Percentiles rank a stretch among this genome's conserved stretches.
Evolutionary conservation across 2,888 invertebrate species (phyloP).

Genomic region (Xylota sylvarum): DNA sequence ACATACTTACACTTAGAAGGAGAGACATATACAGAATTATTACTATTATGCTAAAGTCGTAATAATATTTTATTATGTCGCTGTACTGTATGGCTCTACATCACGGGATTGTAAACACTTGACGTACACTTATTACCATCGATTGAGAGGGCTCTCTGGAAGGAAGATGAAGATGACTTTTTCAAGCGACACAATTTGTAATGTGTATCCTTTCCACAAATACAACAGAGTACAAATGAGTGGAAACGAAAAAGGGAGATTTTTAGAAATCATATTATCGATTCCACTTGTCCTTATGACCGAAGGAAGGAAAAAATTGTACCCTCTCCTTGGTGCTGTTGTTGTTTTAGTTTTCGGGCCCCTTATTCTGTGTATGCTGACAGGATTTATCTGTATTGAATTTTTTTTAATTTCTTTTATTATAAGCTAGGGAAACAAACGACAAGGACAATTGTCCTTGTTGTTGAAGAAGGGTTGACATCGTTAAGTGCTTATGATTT

Average conservation of each 20-base stretch:
- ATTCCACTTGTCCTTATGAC: conserved; percentile 76
- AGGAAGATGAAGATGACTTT: conserved; percentile 21
- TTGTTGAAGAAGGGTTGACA: conserved; percentile 64
- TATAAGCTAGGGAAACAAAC: conserved; percentile 7
- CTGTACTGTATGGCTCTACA: conserved; percentile 37
- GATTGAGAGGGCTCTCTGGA: conserved; percentile 7
- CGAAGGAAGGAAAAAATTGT: conserved; percentile 13
- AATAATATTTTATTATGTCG: conserved; percentile 72
- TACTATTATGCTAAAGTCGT: conserved; percentile 64
- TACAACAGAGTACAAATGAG: background rate
- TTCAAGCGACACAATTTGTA: conserved; percentile 61
- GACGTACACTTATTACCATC: conserved; percentile 57
- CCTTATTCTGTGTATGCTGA: conserved; percentile 16
- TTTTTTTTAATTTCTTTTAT: conserved; percentile 62
- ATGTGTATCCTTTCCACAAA: conserved; percentile 18
- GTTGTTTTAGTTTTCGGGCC: conserved; percentile 37
- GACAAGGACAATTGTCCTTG: background rate
- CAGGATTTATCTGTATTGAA: conserved; percentile 51
- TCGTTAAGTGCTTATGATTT: conserved; percentile 71
- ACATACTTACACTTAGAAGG: background rate
- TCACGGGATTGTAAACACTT: conserved; percentile 71
- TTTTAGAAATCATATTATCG: conserved; percentile 64
- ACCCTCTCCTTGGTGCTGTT: background rate
- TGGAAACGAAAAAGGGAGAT: conserved; percentile 49
- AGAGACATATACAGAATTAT: conserved; percentile 49